Conservation (phyloP, 1,140 invertebrate genomes). For the Anthonomus grandis region DNA sequence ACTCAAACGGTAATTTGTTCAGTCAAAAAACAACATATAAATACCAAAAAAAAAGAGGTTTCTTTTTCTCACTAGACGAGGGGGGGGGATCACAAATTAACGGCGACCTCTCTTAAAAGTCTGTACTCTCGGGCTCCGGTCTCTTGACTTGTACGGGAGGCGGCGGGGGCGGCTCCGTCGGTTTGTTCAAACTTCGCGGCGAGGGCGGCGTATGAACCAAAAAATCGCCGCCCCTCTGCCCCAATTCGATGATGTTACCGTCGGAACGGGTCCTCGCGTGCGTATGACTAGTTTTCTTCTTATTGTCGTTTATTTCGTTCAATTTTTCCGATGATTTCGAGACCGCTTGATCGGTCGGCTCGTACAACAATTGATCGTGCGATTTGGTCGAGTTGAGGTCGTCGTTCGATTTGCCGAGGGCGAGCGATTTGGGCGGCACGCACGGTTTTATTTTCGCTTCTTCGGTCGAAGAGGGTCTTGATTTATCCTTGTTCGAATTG, state of each 20-base stretch:
- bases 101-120: conserved; percentile 30
- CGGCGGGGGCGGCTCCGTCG: conserved; percentile 45
- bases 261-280: conserved; percentile 45
- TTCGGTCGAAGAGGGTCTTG: neutral
- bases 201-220: conserved; percentile 35
- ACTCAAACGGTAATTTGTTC: neutral
- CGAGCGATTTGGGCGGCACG: conserved; percentile 28
- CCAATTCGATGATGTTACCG: conserved; percentile 41
- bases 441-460: conserved; percentile 16
- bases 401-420: conserved; percentile 29
- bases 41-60: conserved; percentile 8
- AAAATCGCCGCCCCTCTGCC: neutral
- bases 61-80: too few species aligned
- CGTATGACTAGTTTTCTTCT: conserved; percentile 25
- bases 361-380: conserved; percentile 15
- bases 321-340: conserved; percentile 32
- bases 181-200: conserved; percentile 42
- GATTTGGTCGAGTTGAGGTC: conserved; percentile 14
- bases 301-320: conserved; percentile 21
- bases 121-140: conserved; percentile 39
- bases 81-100: conserved; percentile 11
- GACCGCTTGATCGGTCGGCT: neutral
- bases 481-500: conserved; percentile 30
- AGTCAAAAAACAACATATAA: neutral
- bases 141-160: conserved; percentile 38